Evolutionary conservation across 2,888 invertebrate species (phyloP).

Genomic region (Ecliptopera silaceata): DNA sequence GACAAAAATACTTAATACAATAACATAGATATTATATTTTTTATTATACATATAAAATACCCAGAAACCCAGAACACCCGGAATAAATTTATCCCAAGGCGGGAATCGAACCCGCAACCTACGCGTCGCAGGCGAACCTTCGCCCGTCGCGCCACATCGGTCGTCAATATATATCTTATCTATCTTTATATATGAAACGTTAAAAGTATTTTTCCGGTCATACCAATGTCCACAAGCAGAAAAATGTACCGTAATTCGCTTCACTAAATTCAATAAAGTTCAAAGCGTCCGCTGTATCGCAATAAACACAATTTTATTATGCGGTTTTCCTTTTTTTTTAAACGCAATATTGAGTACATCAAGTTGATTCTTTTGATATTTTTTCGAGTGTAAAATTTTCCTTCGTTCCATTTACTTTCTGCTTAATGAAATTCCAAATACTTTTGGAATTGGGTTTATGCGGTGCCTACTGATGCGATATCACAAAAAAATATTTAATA

Average conservation of each 20-base stretch:
- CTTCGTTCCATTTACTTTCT: conserved; percentile 68
- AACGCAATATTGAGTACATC: conserved; percentile 66
- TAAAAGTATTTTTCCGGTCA: not conserved
- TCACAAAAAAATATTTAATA: conserved; percentile 48
- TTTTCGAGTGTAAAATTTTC: conserved; percentile 71
- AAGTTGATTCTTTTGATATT: conserved; percentile 68
- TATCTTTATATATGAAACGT: no score
- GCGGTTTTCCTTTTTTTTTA: conserved; percentile 65
- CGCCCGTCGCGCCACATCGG: no score
- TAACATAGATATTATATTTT: no score
- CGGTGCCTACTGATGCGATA: conserved; percentile 32
- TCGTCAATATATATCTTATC: no score
- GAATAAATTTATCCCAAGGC: no score
- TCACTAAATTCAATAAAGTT: conserved; percentile 29
- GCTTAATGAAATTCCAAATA: conserved; percentile 73
- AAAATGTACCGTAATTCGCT: not conserved
- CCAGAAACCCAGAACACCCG: no score
- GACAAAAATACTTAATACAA: no score
- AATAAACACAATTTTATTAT: conserved; percentile 69
- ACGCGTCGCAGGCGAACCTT: no score
- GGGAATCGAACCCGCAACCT: no score
- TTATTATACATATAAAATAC: no score
- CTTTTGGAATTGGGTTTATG: conserved; percentile 43
- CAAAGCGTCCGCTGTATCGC: conserved; percentile 36
- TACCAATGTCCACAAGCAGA: not conserved